phyloP scores from a whole-genome alignment of 2,113 vertebrate genomes.

The Corapipo altera region DNA sequence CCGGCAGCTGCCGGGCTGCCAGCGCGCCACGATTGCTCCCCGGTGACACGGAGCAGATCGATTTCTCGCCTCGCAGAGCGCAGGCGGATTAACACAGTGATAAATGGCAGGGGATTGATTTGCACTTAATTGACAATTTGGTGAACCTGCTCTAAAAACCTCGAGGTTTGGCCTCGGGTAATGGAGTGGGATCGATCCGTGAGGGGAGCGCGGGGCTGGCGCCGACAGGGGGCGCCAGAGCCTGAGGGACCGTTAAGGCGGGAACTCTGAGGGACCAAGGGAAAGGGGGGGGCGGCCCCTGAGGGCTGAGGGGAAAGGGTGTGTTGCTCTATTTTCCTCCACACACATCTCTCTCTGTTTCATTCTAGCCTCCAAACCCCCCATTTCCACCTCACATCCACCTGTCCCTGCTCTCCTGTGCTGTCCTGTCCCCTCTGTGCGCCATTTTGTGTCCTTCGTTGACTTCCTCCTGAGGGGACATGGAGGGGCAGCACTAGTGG shows the following conservation, averaged over 20 bases:
- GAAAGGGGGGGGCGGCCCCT: not conserved
- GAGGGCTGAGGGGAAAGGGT: too few species aligned
- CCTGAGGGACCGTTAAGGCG: not conserved
- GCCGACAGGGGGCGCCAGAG: constrained; percentile 76
- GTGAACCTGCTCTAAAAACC: constrained; percentile 80
- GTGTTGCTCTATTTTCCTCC: not conserved
- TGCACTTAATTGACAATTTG: constrained; percentile 99
- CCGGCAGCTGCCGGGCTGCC: constrained; percentile 66
- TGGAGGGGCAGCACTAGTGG: not conserved
- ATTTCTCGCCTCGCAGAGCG: constrained; percentile 54
- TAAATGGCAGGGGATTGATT: constrained; percentile 93
- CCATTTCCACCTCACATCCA: not conserved
- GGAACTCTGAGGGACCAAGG: not conserved
- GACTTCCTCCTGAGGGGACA: not conserved
- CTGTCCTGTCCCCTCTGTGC: too few species aligned
- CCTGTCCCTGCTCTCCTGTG: not conserved
- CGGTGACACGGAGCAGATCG: constrained; percentile 65
- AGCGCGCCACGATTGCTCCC: constrained; percentile 76
- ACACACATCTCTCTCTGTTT: not conserved
- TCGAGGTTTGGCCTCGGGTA: constrained; percentile 72
- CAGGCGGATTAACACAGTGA: constrained; percentile 78
- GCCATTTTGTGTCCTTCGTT: not conserved
- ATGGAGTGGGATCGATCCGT: constrained; percentile 74
- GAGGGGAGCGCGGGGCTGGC: not conserved
- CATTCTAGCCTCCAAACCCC: not conserved